Evolutionary conservation across 1,140 invertebrate genomes (phyloP), one percentile per base, ranked within the genome.

Genomic region (Chironomus striatipennis): DNA sequence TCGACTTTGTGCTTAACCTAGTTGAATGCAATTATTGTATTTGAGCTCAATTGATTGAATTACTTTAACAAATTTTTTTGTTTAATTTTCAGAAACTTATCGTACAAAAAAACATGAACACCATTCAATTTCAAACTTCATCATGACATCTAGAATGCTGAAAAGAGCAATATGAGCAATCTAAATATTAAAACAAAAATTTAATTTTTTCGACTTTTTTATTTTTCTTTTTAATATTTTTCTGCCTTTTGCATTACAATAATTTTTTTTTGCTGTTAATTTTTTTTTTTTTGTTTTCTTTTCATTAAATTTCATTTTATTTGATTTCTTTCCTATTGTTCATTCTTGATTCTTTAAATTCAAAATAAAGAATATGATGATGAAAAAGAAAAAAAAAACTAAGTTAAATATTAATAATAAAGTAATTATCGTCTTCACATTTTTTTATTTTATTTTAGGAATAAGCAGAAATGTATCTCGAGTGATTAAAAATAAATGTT

Each of bases 131-230:
- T n/a, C 8, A 47, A 57, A 57, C 9, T 57, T 57, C 12, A 15
- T 10, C n/a, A n/a, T 4, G 7, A 4, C 15, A 4, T 3, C 43
- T 10, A 10, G 8, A 9, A 12, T 1, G 47, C 47, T 57, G 47
- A 15, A 57, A 57, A 1, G 12, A 57, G 15, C 4, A 57, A 15
- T n/a, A n/a, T n/a, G n/a, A n/a, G n/a, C n/a, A n/a, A n/a, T n/a
- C n/a, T n/a, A n/a, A n/a, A n/a, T n/a, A n/a, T n/a, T 15, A 15
- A 57, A 57, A 57, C n/a, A 34, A 34, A 5, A 7, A 12, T 12
- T 57, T 57, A 57, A 57, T 57, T 57, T 57, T 57, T 57, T 57
- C 47, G 47, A 57, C 47, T 57, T 57, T 57, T 57, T 57, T 57
- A 15, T 57, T 57, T 57, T 57, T 57, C 47, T 57, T 57, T 57